phyloP scores from a whole-genome alignment of 1,140 invertebrate genomes.

The Zaprionus ornatus region DNA sequence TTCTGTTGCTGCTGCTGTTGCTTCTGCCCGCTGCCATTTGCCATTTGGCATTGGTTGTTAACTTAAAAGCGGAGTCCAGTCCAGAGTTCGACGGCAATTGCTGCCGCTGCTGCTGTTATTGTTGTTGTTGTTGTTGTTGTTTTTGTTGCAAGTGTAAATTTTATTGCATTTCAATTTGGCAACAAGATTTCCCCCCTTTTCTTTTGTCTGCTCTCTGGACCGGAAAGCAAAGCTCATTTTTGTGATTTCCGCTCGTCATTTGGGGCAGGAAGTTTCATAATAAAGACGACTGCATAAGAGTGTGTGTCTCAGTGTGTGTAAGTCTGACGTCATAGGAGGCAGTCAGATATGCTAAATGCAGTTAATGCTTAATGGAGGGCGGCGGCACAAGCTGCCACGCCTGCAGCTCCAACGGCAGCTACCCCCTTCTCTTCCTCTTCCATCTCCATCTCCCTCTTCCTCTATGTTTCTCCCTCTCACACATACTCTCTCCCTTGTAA shows the following conservation, averaged over 20 bases:
- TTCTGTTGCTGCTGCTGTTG: conserved; percentile 25
- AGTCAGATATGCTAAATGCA: conserved; percentile 31
- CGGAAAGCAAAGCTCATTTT: conserved; percentile 77
- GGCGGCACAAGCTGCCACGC: neutral
- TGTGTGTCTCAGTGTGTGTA: neutral
- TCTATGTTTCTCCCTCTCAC: conserved; percentile 3
- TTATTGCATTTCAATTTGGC: conserved; percentile 80
- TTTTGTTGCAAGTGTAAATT: conserved; percentile 66
- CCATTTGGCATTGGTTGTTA: conserved; percentile 33
- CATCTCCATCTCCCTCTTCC: neutral
- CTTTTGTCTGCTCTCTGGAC: conserved; percentile 33
- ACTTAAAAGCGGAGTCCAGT: conserved; percentile 44
- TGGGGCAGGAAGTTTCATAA: conserved; percentile 73
- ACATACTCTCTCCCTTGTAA: neutral
- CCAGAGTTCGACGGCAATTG: conserved; percentile 49
- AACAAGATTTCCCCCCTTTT: conserved; percentile 60
- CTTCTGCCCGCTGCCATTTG: conserved; percentile 17
- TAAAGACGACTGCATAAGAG: conserved; percentile 30
- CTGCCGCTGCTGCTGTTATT: conserved; percentile 31
- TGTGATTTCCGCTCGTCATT: conserved; percentile 73
- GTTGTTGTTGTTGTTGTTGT: conserved; percentile 39
- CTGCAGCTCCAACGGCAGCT: neutral
- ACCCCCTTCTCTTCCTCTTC: conserved; percentile 20
- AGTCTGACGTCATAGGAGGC: conserved; percentile 16
- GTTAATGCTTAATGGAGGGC: neutral